Conservation (phyloP, 2,113 vertebrate species). For the Mirza zaza region DNA sequence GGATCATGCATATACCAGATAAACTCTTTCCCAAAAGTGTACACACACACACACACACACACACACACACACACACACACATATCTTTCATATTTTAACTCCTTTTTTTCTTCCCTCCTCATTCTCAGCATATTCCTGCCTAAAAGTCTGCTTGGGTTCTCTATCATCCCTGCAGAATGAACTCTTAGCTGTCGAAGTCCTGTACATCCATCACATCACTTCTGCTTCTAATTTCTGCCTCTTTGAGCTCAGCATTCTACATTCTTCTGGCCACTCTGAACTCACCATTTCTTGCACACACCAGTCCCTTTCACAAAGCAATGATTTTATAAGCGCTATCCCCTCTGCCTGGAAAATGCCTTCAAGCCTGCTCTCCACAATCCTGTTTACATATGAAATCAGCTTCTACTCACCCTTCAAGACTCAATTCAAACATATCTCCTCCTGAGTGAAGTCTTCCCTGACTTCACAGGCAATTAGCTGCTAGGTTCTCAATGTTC, state of each 20-base stretch:
- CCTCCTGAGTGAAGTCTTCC: background rate
- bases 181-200: background rate
- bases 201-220: background rate
- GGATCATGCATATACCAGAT: background rate
- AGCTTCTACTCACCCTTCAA: background rate
- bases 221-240: conserved; percentile 16
- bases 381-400: background rate
- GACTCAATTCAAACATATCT: background rate
- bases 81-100: background rate
- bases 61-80: background rate
- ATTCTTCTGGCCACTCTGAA: background rate
- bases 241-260: background rate
- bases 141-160: background rate
- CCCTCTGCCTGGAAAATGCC: background rate
- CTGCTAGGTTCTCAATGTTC: background rate
- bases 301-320: background rate
- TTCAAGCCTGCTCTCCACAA: background rate
- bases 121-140: background rate
- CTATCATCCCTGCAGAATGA: background rate
- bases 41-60: background rate
- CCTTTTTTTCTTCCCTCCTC: background rate
- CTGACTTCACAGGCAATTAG: background rate
- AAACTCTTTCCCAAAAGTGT: background rate
- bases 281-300: background rate
- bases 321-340: background rate